A percentile compares a stretch with the other conserved stretches of the same genome.
phyloP scores from a whole-genome alignment of 2,888 invertebrate species.

The Calameuta pallipes region DNA sequence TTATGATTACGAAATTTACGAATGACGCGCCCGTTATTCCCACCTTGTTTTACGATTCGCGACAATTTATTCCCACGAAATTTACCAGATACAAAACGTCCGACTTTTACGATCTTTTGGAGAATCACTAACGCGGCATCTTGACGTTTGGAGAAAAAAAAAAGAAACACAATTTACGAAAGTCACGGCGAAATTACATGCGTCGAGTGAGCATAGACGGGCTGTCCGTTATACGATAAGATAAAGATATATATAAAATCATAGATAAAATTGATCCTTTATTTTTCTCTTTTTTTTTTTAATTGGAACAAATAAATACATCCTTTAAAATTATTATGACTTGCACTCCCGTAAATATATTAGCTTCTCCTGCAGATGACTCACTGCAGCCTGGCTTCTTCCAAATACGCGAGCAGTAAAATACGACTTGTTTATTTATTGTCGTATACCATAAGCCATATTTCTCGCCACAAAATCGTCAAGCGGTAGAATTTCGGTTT shows the following conservation, averaged over 20 bases:
- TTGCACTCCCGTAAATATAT: background rate
- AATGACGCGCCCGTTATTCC: background rate
- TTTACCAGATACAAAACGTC: background rate
- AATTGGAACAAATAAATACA: background rate
- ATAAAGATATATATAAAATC: too few relatives aligned
- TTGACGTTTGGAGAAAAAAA: conserved; percentile 24
- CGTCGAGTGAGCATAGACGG: background rate
- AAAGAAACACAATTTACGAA: conserved; percentile 9
- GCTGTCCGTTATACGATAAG: background rate
- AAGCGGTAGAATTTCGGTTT: conserved; percentile 17
- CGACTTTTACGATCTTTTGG: conserved; percentile 19
- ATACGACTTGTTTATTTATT: background rate
- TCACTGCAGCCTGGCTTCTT: background rate
- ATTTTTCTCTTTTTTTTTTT: background rate
- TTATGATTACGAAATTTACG: background rate
- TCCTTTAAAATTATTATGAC: background rate
- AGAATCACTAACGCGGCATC: conserved; percentile 24
- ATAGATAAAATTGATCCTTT: background rate
- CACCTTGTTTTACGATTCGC: background rate
- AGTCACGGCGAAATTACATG: background rate
- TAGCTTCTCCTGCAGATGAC: background rate
- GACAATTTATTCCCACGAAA: conserved; percentile 4
- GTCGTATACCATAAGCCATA: background rate
- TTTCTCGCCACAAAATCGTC: background rate
- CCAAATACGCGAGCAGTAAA: background rate